Evolutionary conservation across 2,113 vertebrate species (phyloP), one percentile per base, ranked within the genome.

Genomic region (Paralichthys olivaceus): DNA sequence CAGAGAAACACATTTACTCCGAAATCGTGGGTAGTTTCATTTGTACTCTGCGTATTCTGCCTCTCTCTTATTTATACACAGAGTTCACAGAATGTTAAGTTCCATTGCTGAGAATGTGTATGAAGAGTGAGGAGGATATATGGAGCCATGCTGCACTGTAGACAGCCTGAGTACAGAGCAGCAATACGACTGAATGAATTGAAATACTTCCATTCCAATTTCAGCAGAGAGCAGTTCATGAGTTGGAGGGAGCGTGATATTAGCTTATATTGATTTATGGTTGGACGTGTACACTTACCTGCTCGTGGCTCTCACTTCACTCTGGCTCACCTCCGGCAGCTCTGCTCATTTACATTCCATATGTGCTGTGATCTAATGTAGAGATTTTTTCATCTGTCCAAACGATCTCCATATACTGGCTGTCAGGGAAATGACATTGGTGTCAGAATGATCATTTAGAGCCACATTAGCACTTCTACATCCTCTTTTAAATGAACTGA

Each of bases 201-300:
- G 80, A 83, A 89, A 86, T 67, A 77, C 65, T 61, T 37, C n/a
- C n/a, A 37, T 85, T 85, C 80, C 73, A 70, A 71, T 84, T 84
- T 79, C 58, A 60, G 72, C 57, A 22, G 12, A 25, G 63, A 56
- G 69, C 82, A 45, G 76, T 84, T 85, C 85, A 84, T 88, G 78
- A 56, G 12, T 5, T 25, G 54, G 54, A 65, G 69, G 13, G 71
- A 71, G 22, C 57, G 60, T 70, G 20, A 26, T 64, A 76, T 71
- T 72, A 70, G 86, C 75, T 90, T 81, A 60, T 76, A 57, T 62
- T 80, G 88, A 91, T 90, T 88, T 83, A 88, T 83, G 12, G 66
- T 70, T 3, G 57, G 29, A 43, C 53, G 11, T 37, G 58, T 7
- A 22, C 58, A 22, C 29, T 72, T 70, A 85, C 72, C 64, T 85